These are phyloP conservation scores for Holacanthella duospinosa DNA, from an alignment of 2,888 invertebrate genomes.

Conservation along the genomic window DNA sequence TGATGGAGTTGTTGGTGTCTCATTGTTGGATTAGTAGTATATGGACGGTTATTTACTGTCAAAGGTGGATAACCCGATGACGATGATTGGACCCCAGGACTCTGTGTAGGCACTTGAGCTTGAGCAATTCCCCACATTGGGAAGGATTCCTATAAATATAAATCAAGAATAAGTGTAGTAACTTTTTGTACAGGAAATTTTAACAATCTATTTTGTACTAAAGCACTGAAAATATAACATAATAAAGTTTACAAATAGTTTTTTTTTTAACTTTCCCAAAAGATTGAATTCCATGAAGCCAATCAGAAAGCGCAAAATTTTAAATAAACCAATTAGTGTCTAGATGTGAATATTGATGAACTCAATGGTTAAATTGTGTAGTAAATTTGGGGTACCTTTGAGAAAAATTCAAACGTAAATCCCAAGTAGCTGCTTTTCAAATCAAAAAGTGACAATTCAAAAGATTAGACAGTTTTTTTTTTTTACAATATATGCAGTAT, in stretches of 20 bases:
- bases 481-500: no score
- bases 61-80: conserved; percentile 4
- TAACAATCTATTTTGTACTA: no score
- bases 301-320: no score
- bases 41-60: conserved; percentile 1
- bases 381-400: neutral
- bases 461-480: neutral
- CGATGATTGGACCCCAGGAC: conserved; percentile 11
- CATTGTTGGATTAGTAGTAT: neutral
- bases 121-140: conserved; percentile 37
- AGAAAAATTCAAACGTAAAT: conserved; percentile 2
- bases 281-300: no score
- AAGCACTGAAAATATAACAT: no score
- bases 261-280: no score
- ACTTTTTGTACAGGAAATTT: neutral
- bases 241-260: no score
- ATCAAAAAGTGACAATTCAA: no score
- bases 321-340: neutral
- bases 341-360: neutral
- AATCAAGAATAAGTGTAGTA: conserved; percentile 2
- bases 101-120: conserved; percentile 29
- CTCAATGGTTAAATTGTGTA: no score
- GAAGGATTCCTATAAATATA: conserved; percentile 32
- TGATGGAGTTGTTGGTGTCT: conserved; percentile 12
- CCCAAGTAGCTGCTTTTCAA: neutral